phyloP scores from a whole-genome alignment of 2,888 invertebrate genomes.

The Plebejus argus region DNA sequence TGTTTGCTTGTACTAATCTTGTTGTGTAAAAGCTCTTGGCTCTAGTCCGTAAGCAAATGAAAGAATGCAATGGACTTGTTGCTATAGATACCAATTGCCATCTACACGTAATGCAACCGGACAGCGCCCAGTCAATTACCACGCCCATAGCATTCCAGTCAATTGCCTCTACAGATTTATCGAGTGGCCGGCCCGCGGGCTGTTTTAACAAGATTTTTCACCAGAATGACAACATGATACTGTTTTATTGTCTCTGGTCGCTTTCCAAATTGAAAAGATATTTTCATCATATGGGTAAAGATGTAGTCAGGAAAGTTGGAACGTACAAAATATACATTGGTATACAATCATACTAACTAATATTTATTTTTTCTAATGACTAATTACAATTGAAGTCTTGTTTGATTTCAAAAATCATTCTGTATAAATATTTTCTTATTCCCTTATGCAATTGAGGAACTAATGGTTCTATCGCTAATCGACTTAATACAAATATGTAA shows the following conservation, averaged over 20 bases:
- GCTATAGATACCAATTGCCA: neutral
- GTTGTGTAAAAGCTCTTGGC: no score
- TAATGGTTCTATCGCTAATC: neutral
- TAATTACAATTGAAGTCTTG: no score
- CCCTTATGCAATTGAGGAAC: neutral
- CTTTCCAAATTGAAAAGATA: neutral
- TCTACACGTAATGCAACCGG: constrained; percentile 37
- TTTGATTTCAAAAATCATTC: no score
- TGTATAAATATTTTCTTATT: no score
- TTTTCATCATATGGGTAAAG: neutral
- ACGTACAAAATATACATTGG: no score
- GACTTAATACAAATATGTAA: neutral
- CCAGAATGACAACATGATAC: constrained; percentile 18
- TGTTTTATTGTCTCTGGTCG: neutral
- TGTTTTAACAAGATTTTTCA: constrained; percentile 35
- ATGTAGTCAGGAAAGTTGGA: no score
- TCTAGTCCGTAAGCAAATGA: no score
- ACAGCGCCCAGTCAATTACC: constrained; percentile 69
- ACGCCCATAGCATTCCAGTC: constrained; percentile 71
- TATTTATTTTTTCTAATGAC: no score
- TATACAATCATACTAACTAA: no score
- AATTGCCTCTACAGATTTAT: constrained; percentile 69
- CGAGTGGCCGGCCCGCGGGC: constrained; percentile 47
- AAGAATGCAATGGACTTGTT: neutral
- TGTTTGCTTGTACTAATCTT: no score